phyloP scores from a whole-genome alignment of 2,888 invertebrate genomes.

The Eucera pruinosa region DNA sequence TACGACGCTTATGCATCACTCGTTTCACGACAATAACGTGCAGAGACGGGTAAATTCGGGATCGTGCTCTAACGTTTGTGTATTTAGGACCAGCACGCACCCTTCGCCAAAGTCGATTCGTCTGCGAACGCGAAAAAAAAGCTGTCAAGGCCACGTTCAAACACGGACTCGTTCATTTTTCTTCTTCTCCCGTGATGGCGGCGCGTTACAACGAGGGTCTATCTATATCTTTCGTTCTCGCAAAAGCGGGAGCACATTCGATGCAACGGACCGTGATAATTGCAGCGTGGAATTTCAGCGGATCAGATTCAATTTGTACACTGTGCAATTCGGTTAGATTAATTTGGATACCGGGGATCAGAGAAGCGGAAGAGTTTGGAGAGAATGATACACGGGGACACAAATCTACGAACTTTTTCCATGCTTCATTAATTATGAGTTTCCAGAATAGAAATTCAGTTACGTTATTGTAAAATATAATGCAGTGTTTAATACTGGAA shows the following conservation, averaged over 20 bases:
- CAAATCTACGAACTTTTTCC: too few species aligned
- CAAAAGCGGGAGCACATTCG: not conserved
- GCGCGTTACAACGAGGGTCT: not conserved
- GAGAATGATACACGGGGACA: not conserved
- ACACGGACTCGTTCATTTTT: slow-evolving; percentile 9
- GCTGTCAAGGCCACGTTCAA: slow-evolving; percentile 12
- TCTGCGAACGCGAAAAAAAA: slow-evolving; percentile 12
- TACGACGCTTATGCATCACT: slow-evolving; percentile 27
- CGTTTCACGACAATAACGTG: slow-evolving; percentile 15
- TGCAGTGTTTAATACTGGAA: too few species aligned
- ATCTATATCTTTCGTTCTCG: slow-evolving; percentile 17
- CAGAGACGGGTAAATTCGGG: slow-evolving; percentile 21
- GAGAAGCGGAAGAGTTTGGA: not conserved
- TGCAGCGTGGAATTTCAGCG: slow-evolving; percentile 9
- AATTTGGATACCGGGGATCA: not conserved
- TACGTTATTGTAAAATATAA: too few species aligned
- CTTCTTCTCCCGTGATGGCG: slow-evolving; percentile 17
- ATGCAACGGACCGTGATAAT: slow-evolving; percentile 34
- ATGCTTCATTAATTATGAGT: too few species aligned
- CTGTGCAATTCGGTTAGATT: not conserved
- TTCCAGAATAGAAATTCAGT: too few species aligned
- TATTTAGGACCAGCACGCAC: slow-evolving; percentile 41
- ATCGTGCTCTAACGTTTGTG: slow-evolving; percentile 32
- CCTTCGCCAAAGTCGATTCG: slow-evolving; percentile 28
- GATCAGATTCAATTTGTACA: not conserved